Base-by-base conservation (phyloP, 2,888 invertebrate species). In the Phoronis australis region DNA sequence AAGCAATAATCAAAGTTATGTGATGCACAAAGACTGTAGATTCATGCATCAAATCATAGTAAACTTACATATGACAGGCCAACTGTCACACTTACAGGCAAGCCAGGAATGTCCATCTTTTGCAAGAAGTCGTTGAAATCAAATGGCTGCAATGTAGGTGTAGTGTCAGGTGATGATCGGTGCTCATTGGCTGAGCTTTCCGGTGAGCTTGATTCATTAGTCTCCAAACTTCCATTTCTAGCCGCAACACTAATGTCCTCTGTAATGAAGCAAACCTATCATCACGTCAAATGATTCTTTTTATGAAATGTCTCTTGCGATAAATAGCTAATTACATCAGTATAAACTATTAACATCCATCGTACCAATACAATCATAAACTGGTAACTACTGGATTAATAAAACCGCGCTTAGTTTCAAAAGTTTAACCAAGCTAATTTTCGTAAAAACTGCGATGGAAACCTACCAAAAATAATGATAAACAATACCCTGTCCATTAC, bases 121-220 rank as follows among this genome's bases (percentile, higher is more conserved):
- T 88, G 88, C 58, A 92, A 83, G 71, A 91, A 87, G 59, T 88
- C 89, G 66, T 91, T 90, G 56, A 92, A 83, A 78, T 88, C 89
- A 73, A 90, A 88, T 63, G 85, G 57, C 3, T 57, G 47, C 21
- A 49, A 43, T 37, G 56, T 55, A 23, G 57, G 56, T 4, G 63
- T 55, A n/a, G 56, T 47, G 22, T 56, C 55, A 20, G 47, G 48
- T 22, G 51, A n/a, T n/a, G n/a, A n/a, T 37, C 52, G 59, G n/a
- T 27, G 42, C n/a, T 18, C 23, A 3, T 40, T 22, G 9, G 26
- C 42, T n/a, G 37, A 38, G 12, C 39, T 38, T 44, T 65, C 69
- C 0, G 69, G 65, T 5, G 65, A 65, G 47, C 64, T 65, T 1
- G 66, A 66, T 50, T 68, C 67, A 40, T 66, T 66, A 2, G 68